These are phyloP conservation scores for Pollenia labialis DNA, from an alignment of 2,888 invertebrate species.

Conservation along the genomic window DNA sequence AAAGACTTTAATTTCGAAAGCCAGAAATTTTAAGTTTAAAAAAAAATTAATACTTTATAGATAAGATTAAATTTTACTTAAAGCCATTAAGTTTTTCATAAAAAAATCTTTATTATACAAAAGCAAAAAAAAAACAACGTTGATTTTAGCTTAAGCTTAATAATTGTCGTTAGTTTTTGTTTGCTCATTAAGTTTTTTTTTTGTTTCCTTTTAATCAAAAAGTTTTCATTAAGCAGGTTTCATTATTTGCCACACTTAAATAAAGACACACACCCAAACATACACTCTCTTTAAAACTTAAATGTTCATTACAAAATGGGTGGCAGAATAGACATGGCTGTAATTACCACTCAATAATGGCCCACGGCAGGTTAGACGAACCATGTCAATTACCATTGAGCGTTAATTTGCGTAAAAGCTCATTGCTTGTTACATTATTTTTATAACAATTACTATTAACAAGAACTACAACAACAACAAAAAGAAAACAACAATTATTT, in stretches of 20 bases:
- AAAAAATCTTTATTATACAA: too few relatives aligned
- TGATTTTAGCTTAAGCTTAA: too few relatives aligned
- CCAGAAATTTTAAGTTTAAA: too few relatives aligned
- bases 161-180: background rate
- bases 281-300: too few relatives aligned
- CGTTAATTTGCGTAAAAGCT: conserved; percentile 66
- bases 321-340: background rate
- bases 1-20: background rate
- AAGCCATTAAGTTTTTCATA: too few relatives aligned
- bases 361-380: conserved; percentile 51
- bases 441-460: conserved; percentile 28
- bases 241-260: background rate
- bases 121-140: too few relatives aligned
- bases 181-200: too few relatives aligned
- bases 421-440: conserved; percentile 44
- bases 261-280: too few relatives aligned
- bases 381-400: conserved; percentile 55
- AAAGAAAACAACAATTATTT: too few relatives aligned
- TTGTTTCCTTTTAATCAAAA: background rate
- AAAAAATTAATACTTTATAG: too few relatives aligned
- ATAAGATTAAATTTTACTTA: too few relatives aligned
- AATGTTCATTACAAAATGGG: background rate
- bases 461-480: background rate
- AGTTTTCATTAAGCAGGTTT: background rate
- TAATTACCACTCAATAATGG: conserved; percentile 60